These are phyloP conservation scores for Marcusenius ussheri DNA, from an alignment of 2,113 vertebrate species.

Conservation along the genomic window DNA sequence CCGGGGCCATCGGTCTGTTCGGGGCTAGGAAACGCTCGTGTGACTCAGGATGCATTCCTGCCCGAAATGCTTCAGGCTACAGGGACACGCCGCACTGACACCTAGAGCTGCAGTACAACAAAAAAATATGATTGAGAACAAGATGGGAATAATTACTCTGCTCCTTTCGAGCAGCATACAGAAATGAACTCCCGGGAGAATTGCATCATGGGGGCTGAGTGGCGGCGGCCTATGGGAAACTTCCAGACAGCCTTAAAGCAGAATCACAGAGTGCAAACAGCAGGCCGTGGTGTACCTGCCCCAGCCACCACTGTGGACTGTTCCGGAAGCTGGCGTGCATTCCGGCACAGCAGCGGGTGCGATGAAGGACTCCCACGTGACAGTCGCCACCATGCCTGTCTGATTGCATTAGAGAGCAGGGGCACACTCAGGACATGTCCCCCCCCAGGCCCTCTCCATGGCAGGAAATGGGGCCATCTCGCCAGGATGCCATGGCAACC, in stretches of 20 bases:
- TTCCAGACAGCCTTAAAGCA: background rate
- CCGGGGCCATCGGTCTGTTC: constrained; percentile 28
- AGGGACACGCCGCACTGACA: constrained; percentile 10
- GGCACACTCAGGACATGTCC: constrained; percentile 29
- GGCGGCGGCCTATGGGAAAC: background rate
- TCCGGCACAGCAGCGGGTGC: background rate
- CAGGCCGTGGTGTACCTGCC: background rate
- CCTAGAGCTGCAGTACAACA: constrained; percentile 9
- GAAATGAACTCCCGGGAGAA: constrained; percentile 39
- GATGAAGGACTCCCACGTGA: constrained; percentile 15
- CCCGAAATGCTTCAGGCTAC: constrained; percentile 29
- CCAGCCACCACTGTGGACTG: background rate
- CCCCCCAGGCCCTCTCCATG: constrained; percentile 26
- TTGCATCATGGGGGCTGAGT: constrained; percentile 18
- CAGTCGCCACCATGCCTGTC: constrained; percentile 40
- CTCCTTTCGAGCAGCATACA: constrained; percentile 29
- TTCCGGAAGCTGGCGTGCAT: background rate
- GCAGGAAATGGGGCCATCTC: constrained; percentile 46
- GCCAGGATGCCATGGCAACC: constrained; percentile 48
- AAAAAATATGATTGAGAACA: constrained; percentile 22
- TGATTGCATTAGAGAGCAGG: constrained; percentile 37
- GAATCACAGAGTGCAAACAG: background rate
- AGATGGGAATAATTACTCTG: constrained; percentile 33
- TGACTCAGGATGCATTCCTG: constrained; percentile 12
- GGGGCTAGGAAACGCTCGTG: constrained; percentile 6